Base-by-base conservation (phyloP, 2,113 vertebrate species). In the Uria lomvia region DNA sequence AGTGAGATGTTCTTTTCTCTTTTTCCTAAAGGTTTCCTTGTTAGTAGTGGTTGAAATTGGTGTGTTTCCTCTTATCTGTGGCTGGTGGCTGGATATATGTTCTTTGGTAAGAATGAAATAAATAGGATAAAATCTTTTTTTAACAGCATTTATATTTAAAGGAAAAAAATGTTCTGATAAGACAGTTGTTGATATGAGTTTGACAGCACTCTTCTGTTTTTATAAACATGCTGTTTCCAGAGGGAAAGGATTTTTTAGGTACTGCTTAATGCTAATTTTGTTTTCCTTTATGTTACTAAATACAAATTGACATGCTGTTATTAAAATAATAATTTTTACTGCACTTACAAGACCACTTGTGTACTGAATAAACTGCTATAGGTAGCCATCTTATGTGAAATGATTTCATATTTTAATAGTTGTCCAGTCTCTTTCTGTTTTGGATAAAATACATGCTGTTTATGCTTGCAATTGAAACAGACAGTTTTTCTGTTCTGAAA, bases 31-130 rank as follows among this genome's bases (percentile, higher is more conserved):
- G 99, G 99, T 99, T 81, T 99, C 99, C 79, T 97, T 99, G 86
- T 97, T 99, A 95, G 99, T 99, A 66, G 99, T 99, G 74, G 99
- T 99, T 94, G 99, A 99, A 97, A 99, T 99, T 58, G 99, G 99
- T 91, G 98, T 99, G 75, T 99, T 99, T 90, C 99, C 99, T 62
- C 99, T 99, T 72, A 99, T 99, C 95, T 99, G 99, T 96, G 99
- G 99, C 84, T 99, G 99, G 99, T 99, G 99, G 99, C 98, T 99
- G 52, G 99, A 99, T 97, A 99, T 99, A 97, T 99, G 99, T 96
- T 99, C 99, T 30, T 96, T 99, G 99, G 99, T 99, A 97, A 98
- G 98, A 97, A 91, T 27, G 30, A 77, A 72, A 80, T 80, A 55
- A 55, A 84, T 83, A 6, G 20, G 9, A 26, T 91, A 59, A 59